Evolutionary conservation across 2,113 vertebrate species (phyloP), one percentile per base, ranked within the genome.

Genomic region (Ranitomeya imitator): DNA sequence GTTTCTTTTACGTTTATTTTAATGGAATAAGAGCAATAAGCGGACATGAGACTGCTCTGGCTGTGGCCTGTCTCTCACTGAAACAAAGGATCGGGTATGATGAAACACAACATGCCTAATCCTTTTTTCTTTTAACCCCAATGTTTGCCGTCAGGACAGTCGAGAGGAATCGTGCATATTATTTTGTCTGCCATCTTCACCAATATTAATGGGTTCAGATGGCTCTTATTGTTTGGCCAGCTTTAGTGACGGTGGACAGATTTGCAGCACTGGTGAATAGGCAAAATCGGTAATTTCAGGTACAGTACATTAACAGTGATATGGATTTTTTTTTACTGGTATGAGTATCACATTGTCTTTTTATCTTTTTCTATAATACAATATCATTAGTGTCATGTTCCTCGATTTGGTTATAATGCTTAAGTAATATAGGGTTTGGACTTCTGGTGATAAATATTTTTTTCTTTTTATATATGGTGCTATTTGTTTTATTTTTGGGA

Each of bases 391-490:
- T 65, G 9, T 21, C 15, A 11, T 52, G 19, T 85, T 76, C 52
- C 19, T 76, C 54, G 76, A 71, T 18, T 54, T 73, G 26, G 54
- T 77, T 37, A 7, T 23, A 18, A 23, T 63, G 13, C 73, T 10
- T 14, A 54, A 26, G 31, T 23, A 16, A 15, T 76, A 37, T 76
- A 31, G 21, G 67, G 4, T 73, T 54, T 86, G 6, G 54, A 19
- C n/a, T 9, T 78, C 78, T 21, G 78, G 52, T 86, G 59, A 71
- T 52, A 65, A 65, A 7, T 7, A 23, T 87, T 87, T 80, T 80
- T 14, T 79, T 63, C 12, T 79, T 79, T 67, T 69, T 15, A 31
- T 71, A 55, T 71, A 23, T 87, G 85, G 85, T 87, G 85, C 85
- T 87, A 86, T 79, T 59, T 59, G 16, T 79, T 55, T 57, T 57